phyloP scores from a whole-genome alignment of 2,797 vertebrate species.

The Gymnocypris eckloni region DNA sequence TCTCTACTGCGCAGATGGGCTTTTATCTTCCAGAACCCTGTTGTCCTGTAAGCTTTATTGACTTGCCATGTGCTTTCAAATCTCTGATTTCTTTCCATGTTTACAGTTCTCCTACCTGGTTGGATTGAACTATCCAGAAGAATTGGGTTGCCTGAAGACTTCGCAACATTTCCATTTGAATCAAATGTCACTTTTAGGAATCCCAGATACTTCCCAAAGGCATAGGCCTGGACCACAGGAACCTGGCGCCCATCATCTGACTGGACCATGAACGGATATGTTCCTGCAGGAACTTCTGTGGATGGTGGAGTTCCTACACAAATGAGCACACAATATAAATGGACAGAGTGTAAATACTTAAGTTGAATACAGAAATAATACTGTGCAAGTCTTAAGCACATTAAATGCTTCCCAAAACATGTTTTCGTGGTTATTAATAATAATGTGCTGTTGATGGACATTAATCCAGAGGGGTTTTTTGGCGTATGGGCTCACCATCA shows the following conservation, averaged over 20 bases:
- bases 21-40: not conserved
- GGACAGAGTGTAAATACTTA: not conserved
- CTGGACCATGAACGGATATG: conserved; percentile 84
- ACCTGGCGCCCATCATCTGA: conserved; percentile 82
- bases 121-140: conserved; percentile 82
- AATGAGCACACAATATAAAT: conserved; percentile 11
- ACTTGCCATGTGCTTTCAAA: not conserved
- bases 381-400: not conserved
- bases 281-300: conserved; percentile 80
- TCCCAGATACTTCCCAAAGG: conserved; percentile 94
- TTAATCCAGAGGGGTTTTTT: not conserved
- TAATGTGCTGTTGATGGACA: not conserved
- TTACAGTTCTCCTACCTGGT: conserved; percentile 77
- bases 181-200: conserved; percentile 87
- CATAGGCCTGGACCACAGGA: conserved; percentile 94
- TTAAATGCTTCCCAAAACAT: not conserved
- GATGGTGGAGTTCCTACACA: conserved; percentile 84
- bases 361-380: not conserved
- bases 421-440: not conserved
- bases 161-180: conserved; percentile 79
- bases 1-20: not conserved
- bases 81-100: not conserved
- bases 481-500: too few species aligned
- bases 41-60: not conserved
- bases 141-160: conserved; percentile 86